Base-by-base conservation (phyloP, 2,113 vertebrate species). In the Clarias gariepinus region DNA sequence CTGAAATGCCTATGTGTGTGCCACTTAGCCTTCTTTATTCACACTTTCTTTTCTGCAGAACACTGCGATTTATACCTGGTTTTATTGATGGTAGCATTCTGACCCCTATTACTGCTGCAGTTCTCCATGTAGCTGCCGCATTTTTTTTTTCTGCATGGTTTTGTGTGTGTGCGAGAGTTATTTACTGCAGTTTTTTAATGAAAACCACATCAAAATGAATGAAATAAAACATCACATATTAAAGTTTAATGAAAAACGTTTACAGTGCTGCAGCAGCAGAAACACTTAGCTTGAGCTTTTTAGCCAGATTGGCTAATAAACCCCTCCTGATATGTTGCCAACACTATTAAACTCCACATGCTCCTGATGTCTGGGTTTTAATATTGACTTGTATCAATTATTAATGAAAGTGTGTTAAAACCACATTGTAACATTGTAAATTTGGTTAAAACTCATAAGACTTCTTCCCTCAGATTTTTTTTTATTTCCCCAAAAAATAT, bases 241-340 rank as follows among this genome's bases (percentile, higher is more conserved):
- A 80, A 80, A 60, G 8, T 60, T 21, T 80, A 80, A 60, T 60
- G 7, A 10, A 10, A 4, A 80, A 18, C 10, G 10, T 58, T 80
- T 80, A 80, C 57, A 33, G 55, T 33, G 28, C 15, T 30, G 28
- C 77, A 19, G 28, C 30, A 36, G 30, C 55, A 60, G 47, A 47
- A 47, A 36, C 78, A 60, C 57, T 60, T 80, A 60, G 28, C 78
- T 80, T 80, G 78, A 13, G 28, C 55, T 60, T 60, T 28, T 80
- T 78, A 36, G 57, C 78, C 78, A 80, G 55, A 80, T 80, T 5
- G 78, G 4, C 55, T 80, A 60, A 80, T 60, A 80, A 80, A 80
- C 33, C 28, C 28, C 0, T 0, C 23, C 28, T 80, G 55, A 60
- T 12, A 12, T 1, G 19, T 19, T 60, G 18, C 57, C 78, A 80